Conservation (phyloP, 2,888 invertebrate species). For the Alviniconcha strummeri region DNA sequence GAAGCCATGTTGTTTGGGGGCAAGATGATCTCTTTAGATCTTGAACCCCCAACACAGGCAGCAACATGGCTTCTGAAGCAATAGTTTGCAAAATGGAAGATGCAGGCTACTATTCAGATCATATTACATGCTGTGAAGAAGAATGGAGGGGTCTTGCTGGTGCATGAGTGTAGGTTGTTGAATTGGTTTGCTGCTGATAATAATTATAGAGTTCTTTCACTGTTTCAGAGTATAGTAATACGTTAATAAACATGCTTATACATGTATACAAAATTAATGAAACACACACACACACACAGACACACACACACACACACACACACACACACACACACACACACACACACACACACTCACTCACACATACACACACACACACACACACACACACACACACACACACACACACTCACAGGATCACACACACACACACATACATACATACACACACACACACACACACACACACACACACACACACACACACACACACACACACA, state of each 20-base stretch:
- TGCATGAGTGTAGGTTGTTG: background rate
- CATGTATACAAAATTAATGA: no score
- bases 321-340: background rate
- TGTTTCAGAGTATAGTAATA: no score
- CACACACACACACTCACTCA: background rate
- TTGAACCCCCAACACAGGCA: no score
- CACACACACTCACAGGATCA: background rate
- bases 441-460: background rate
- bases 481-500: background rate
- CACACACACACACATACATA: background rate
- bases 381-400: background rate
- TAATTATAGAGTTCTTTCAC: background rate
- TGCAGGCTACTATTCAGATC: no score
- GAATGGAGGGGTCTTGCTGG: no score
- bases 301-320: background rate
- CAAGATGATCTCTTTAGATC: no score
- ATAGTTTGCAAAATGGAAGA: no score
- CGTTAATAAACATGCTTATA: no score
- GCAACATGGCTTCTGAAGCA: no score
- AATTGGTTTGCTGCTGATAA: background rate
- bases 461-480: background rate
- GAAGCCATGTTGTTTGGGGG: no score
- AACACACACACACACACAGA: background rate
- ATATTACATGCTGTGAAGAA: no score
- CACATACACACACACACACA: background rate